Evolutionary conservation across 2,113 vertebrate genomes (phyloP).

Genomic region (Antechinus flavipes): DNA sequence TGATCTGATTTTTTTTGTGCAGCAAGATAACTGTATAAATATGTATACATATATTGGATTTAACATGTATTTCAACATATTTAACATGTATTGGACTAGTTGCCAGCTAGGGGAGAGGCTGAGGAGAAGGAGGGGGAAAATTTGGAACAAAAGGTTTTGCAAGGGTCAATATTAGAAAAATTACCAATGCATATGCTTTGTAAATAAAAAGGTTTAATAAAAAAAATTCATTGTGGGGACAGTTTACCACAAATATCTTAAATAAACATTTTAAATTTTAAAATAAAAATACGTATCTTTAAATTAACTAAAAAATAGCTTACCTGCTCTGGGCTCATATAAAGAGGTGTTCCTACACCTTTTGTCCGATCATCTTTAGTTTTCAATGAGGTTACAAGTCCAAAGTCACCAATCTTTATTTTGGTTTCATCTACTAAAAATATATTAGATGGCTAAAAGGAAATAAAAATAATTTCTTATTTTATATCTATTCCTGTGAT

Average conservation of each 20-base stretch:
- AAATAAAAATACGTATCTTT: no score
- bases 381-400: slow-evolving; percentile 85
- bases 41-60: no score
- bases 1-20: no score
- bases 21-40: no score
- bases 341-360: slow-evolving; percentile 67
- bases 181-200: no score
- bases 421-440: slow-evolving; percentile 84
- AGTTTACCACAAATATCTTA: slow-evolving; percentile 21
- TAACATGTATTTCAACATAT: no score
- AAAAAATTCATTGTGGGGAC: neutral
- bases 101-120: no score
- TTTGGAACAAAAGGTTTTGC: no score
- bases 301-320: neutral
- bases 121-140: no score
- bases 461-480: slow-evolving; percentile 16
- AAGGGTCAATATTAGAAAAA: no score
- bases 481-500: slow-evolving; percentile 11
- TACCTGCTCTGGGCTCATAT: slow-evolving; percentile 89
- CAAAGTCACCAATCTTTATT: slow-evolving; percentile 95
- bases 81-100: no score
- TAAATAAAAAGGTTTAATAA: no score
- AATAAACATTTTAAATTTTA: neutral
- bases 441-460: slow-evolving; percentile 90
- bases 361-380: slow-evolving; percentile 77